Conservation (phyloP, 2,888 invertebrate genomes). For the Andrena hattorfiana region DNA sequence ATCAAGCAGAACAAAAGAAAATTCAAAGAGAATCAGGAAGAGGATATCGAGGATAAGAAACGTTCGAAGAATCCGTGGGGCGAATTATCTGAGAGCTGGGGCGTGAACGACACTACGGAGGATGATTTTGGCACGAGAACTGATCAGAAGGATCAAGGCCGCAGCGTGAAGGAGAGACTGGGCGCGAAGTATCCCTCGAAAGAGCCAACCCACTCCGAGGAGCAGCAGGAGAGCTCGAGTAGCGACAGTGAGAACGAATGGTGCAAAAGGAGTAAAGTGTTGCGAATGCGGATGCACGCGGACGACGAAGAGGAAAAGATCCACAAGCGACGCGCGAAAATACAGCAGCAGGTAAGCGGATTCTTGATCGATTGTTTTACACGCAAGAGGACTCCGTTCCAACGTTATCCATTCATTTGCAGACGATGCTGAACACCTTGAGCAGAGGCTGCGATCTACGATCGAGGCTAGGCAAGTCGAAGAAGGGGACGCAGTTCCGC, state of each 20-base stretch:
- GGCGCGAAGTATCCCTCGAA: conserved; percentile 64
- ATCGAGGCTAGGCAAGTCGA: conserved; percentile 73
- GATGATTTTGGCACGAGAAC: conserved; percentile 80
- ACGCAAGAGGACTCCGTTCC: neutral
- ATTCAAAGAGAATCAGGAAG: conserved; percentile 43
- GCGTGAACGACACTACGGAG: conserved; percentile 88
- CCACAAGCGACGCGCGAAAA: conserved; percentile 80
- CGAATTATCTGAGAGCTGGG: conserved; percentile 90
- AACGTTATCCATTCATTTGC: conserved; percentile 1
- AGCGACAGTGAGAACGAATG: conserved; percentile 86
- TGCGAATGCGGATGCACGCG: conserved; percentile 95
- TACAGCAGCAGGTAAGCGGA: conserved; percentile 70
- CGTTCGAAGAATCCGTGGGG: conserved; percentile 90
- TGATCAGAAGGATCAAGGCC: conserved; percentile 58
- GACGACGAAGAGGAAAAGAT: conserved; percentile 92
- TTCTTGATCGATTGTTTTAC: neutral
- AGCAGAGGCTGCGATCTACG: conserved; percentile 76
- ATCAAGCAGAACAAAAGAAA: conserved; percentile 65
- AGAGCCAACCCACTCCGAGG: conserved; percentile 52
- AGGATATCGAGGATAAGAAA: conserved; percentile 57
- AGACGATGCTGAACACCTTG: conserved; percentile 53
- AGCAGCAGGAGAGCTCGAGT: conserved; percentile 78
- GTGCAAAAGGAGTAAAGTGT: conserved; percentile 88
- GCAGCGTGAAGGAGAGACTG: conserved; percentile 78
- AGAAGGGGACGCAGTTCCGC: conserved; percentile 66